phyloP scores from a whole-genome alignment of 2,113 vertebrate genomes.

The Atherinomorus stipes region DNA sequence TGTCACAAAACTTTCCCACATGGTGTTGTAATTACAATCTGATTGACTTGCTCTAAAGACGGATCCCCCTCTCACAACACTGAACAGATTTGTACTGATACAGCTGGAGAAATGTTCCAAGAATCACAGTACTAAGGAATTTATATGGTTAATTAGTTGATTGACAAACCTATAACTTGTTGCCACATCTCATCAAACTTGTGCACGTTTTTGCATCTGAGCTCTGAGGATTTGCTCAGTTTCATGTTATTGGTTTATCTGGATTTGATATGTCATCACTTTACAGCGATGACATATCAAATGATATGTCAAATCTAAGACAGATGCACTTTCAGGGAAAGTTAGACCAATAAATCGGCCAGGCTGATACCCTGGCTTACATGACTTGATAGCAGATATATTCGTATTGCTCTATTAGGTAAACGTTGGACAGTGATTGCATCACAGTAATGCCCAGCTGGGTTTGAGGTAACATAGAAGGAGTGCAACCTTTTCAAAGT shows the following conservation, averaged over 20 bases:
- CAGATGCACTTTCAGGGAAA: not conserved
- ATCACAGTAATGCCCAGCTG: not conserved
- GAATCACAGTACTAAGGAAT: not conserved
- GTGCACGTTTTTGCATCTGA: not conserved
- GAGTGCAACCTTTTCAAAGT: not conserved
- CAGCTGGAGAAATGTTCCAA: no score
- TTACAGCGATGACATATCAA: not conserved
- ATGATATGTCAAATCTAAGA: constrained; percentile 1
- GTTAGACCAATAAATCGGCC: not conserved
- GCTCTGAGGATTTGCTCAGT: no score
- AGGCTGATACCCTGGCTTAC: not conserved
- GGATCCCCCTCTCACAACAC: not conserved
- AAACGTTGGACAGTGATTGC: not conserved
- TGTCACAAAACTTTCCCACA: not conserved
- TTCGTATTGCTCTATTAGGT: not conserved
- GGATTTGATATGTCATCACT: not conserved
- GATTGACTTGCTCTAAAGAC: not conserved
- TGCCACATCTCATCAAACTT: not conserved
- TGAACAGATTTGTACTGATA: not conserved
- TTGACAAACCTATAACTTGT: not conserved
- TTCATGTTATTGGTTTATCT: not conserved
- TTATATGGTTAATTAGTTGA: not conserved
- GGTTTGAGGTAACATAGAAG: not conserved
- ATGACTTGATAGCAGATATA: not conserved
- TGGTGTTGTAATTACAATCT: not conserved